Conservation (phyloP, 2,113 vertebrate species). For the human region GRCh38 chr20:53989001-53989500, state of each 20-base stretch:
- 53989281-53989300: not conserved
- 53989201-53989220: not conserved
- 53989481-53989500: not conserved
- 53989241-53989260: not conserved
- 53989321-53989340: not conserved
- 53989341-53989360: too few species aligned
- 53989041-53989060: not conserved
- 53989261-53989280: not conserved
- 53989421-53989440: not conserved
- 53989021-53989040: not conserved
- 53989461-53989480: not conserved
- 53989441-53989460: not conserved
- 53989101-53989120: too few species aligned
- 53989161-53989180: not conserved
- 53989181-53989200: not conserved
- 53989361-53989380: accelerated
- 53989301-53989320: not conserved
- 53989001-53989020: not conserved
- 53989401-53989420: too few species aligned
- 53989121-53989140: not conserved
- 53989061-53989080: not conserved
- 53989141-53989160: not conserved
- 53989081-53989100: not conserved
- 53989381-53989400: not conserved
- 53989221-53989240: not conserved